Conservation (phyloP, 2,797 vertebrate species). For the Ptychadena robeensis region DNA sequence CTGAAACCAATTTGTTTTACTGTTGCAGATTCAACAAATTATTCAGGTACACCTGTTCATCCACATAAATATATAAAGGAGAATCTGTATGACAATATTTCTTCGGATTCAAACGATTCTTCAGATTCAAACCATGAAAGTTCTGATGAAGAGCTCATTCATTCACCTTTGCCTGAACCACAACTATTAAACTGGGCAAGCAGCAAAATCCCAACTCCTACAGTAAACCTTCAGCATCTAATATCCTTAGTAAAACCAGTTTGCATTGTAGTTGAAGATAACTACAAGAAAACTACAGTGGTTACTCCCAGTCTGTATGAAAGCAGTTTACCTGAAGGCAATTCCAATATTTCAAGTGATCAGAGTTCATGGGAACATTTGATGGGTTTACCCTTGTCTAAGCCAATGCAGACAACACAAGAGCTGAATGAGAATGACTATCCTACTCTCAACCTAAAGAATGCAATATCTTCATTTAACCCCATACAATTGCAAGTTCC, state of each 20-base stretch:
- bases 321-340: conserved; percentile 61
- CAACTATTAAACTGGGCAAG: too few relatives aligned
- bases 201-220: too few relatives aligned
- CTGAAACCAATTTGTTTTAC: conserved; percentile 10
- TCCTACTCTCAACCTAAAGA: not conserved
- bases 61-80: not conserved
- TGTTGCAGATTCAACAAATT: not conserved
- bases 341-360: conserved; percentile 44
- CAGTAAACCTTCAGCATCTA: too few relatives aligned
- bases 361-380: not conserved
- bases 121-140: not conserved
- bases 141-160: not conserved
- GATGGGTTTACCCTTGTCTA: not conserved
- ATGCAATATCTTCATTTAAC: not conserved
- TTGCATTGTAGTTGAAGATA: too few relatives aligned
- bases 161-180: too few relatives aligned
- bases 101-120: not conserved
- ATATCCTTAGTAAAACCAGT: too few relatives aligned
- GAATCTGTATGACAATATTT: not conserved
- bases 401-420: not conserved
- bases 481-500: not conserved
- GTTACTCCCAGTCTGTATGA: not conserved
- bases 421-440: not conserved
- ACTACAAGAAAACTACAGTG: not conserved
- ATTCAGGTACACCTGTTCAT: not conserved